phyloP scores from a whole-genome alignment of 64 coral and sea anemone genomes.

The Acropora yongei region DNA sequence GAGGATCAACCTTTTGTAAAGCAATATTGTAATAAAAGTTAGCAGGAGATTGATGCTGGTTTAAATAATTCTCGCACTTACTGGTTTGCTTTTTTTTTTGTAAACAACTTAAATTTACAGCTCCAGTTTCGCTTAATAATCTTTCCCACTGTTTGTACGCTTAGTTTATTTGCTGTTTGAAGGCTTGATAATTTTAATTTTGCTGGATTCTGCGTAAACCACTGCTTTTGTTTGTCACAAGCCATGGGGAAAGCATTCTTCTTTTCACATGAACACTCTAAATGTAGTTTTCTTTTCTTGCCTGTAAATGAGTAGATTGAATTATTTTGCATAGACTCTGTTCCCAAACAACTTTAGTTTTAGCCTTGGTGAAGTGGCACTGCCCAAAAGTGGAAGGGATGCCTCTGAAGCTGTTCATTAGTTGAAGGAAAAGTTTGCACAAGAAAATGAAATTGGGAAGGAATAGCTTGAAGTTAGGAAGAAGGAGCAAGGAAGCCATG shows the following conservation, averaged over 20 bases:
- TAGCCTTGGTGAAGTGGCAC: neutral
- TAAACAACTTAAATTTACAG: neutral
- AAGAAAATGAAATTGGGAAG: conserved; percentile 7
- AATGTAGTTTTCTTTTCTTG: conserved; percentile 3
- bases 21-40: neutral
- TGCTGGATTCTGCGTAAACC: neutral
- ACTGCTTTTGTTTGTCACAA: neutral
- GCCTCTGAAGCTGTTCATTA: conserved; percentile 52
- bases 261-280: neutral
- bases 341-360: neutral
- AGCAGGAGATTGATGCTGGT: neutral
- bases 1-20: neutral
- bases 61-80: neutral
- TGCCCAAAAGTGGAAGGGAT: conserved; percentile 46
- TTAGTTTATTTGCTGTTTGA: conserved; percentile 1
- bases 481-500: conserved; percentile 51
- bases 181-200: conserved; percentile 4
- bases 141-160: neutral
- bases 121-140: too few relatives aligned
- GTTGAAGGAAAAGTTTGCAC: conserved; percentile 58
- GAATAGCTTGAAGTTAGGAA: conserved; percentile 44
- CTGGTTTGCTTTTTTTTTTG: neutral
- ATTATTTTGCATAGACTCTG: neutral
- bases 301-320: neutral
- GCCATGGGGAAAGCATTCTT: neutral